Evolutionary conservation across 2,888 invertebrate species (phyloP).

Genomic region (Drosophila mayaguana): DNA sequence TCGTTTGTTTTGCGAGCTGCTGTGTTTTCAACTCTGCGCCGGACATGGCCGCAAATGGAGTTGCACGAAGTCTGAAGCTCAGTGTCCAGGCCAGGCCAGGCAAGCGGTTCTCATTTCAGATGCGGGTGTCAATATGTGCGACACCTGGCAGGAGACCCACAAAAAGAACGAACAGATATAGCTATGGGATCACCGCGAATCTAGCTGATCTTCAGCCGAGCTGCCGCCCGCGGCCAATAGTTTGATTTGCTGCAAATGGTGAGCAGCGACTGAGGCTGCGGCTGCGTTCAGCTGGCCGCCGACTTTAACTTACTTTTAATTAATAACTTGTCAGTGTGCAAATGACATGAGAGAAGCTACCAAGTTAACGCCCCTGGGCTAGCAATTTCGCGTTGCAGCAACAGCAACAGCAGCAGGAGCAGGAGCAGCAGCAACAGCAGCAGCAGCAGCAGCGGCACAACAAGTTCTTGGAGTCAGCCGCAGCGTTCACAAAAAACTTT

Average conservation of each 20-base stretch:
- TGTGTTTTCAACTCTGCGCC: constrained; percentile 55
- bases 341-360: constrained; percentile 77
- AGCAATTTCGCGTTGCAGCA: constrained; percentile 58
- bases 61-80: constrained; percentile 12
- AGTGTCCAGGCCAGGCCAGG: constrained; percentile 5
- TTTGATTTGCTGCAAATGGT: constrained; percentile 24
- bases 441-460: constrained; percentile 15
- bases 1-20: constrained; percentile 76
- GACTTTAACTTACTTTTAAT: constrained; percentile 72
- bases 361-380: constrained; percentile 73
- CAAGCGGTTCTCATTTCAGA: background rate
- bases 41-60: constrained; percentile 56
- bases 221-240: constrained; percentile 10
- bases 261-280: background rate
- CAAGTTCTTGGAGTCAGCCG: constrained; percentile 4
- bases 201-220: constrained; percentile 27
- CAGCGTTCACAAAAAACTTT: constrained; percentile 18
- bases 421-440: constrained; percentile 10
- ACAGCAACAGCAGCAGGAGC: constrained; percentile 8
- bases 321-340: constrained; percentile 82
- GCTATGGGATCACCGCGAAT: constrained; percentile 21
- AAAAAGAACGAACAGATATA: background rate
- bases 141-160: constrained; percentile 7
- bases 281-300: constrained; percentile 24
- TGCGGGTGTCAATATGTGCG: constrained; percentile 41